Base-by-base conservation (phyloP, 2,888 invertebrate genomes). In the Pelosia muscerda region DNA sequence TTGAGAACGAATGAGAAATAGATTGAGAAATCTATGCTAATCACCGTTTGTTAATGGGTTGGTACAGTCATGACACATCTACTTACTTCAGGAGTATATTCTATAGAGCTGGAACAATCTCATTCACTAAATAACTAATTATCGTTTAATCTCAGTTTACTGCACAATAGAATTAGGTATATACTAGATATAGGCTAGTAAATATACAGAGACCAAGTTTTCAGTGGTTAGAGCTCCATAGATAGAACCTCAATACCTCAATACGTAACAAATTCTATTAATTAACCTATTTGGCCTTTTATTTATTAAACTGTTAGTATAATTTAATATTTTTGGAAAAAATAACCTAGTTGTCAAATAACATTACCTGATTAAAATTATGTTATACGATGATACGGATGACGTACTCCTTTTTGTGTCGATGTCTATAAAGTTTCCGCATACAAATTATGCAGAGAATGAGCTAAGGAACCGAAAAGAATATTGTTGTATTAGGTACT, bases 391-490 rank as follows among this genome's bases (percentile, higher is more conserved):
- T 73, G 65, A 63, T 62, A 54, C 53, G 64, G 57, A 73, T 73
- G 71, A 65, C 67, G 75, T 78, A 69, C 66, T 70, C 68, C 75
- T 79, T 74, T 79, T 75, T 65, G 77, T 77, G 81, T 81, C 10
- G 82, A 79, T 75, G 80, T 81, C 78, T 82, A 79, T 72, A 78
- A 71, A 31, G 78, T 81, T 86, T 87, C 87, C 85, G 84, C 80
- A 84, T 88, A 83, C 81, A 82, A 85, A 83, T 84, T 66, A 80
- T 74, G 75, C 75, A 81, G 86, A 85, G 86, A 86, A 76, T 81
- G 66, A 69, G 75, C 69, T 74, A 80, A 83, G 80, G 80, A 83
- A 85, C 77, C 76, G 76, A 73, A 66, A 78, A 76, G 78, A 79
- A 81, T 75, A 81, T 73, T 74, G 75, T 69, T 75, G 77, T 74